phyloP scores from a whole-genome alignment of 2,113 vertebrate genomes.

The Corythornis vintsioides region DNA sequence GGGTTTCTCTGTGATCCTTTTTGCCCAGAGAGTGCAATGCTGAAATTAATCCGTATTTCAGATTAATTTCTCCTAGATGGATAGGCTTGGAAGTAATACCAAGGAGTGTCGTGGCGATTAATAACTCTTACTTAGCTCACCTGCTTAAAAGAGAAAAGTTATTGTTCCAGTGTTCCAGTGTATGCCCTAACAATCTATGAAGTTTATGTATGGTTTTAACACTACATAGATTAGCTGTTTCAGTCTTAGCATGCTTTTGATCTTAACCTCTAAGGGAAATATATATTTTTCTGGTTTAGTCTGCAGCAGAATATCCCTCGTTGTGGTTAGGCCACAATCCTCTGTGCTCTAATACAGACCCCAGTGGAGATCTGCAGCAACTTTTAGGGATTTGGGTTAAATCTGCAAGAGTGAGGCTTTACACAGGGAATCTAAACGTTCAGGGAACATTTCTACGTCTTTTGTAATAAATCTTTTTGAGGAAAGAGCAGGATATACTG shows the following conservation, averaged over 20 bases:
- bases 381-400: not conserved
- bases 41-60: not conserved
- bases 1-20: not conserved
- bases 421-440: not conserved
- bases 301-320: not conserved
- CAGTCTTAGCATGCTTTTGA: not conserved
- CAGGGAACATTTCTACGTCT: not conserved
- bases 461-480: slow-evolving; percentile 23
- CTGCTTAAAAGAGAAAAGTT: not conserved
- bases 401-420: not conserved
- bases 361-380: not conserved
- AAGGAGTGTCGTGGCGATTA: not conserved
- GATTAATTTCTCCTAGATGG: not conserved
- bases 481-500: not conserved
- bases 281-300: not conserved
- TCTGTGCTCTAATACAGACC: not conserved
- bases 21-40: not conserved
- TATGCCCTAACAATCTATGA: not conserved
- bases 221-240: not conserved
- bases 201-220: not conserved
- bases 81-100: not conserved
- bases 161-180: not conserved
- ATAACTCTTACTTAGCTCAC: not conserved
- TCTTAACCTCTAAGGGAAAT: not conserved
- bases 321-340: not conserved